Evolutionary conservation across 2,113 vertebrate genomes (phyloP).

Genomic region (Caranx melampygus): DNA sequence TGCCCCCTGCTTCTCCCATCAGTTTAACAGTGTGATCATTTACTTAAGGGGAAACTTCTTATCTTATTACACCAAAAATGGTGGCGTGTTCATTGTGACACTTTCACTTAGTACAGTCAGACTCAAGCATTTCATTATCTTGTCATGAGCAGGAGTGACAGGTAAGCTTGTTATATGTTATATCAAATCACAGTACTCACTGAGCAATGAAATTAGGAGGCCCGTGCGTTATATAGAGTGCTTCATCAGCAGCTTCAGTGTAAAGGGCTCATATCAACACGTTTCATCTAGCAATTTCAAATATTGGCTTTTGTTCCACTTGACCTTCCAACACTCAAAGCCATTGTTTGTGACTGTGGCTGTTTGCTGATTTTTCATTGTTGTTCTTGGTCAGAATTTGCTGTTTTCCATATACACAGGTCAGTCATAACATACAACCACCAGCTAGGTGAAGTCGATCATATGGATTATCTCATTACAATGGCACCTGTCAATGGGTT

Average conservation of each 20-base stretch:
- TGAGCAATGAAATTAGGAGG: constrained; percentile 13
- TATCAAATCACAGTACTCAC: constrained; percentile 48
- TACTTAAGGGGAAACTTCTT: neutral
- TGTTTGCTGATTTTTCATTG: neutral
- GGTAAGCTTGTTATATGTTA: constrained; percentile 61
- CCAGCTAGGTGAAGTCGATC: too few relatives aligned
- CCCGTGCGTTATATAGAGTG: constrained; percentile 18
- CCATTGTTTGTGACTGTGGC: too few relatives aligned
- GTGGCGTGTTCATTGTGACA: constrained; percentile 17
- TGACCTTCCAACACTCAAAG: constrained; percentile 35
- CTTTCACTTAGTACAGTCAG: constrained; percentile 26
- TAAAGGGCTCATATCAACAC: constrained; percentile 30
- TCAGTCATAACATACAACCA: too few relatives aligned
- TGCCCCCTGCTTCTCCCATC: neutral
- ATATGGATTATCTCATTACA: too few relatives aligned
- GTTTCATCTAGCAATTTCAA: constrained; percentile 12
- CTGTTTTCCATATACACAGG: too few relatives aligned
- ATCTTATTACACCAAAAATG: constrained; percentile 38
- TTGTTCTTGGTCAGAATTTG: neutral
- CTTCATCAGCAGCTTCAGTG: constrained; percentile 48
- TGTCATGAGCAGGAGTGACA: constrained; percentile 36
- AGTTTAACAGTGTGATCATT: neutral
- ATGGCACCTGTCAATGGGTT: too few relatives aligned
- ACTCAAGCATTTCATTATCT: constrained; percentile 21
- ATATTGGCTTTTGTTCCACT: constrained; percentile 28